Base-by-base conservation (phyloP, 2,797 vertebrate genomes). In the Jordanella pulchra region DNA sequence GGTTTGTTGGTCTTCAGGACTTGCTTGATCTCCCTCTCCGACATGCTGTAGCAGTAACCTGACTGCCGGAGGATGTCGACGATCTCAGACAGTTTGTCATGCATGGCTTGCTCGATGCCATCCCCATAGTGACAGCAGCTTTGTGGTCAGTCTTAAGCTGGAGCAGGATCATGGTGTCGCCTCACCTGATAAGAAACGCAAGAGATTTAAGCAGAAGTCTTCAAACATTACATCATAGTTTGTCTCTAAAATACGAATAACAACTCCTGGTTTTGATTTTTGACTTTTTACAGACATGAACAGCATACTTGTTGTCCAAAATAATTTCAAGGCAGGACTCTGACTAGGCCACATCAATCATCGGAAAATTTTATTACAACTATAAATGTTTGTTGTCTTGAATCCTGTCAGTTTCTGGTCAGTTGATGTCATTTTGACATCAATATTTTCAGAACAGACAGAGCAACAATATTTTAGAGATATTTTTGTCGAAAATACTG, bases 31-130 rank as follows among this genome's bases (percentile, higher is more conserved):
- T 97, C 96, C 76, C 96, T 93, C 90, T 98, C 97, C 0, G 96
- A 96, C 97, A 98, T 98, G 65, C 97, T 97, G 64, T 97, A 98
- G 12, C 97, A 95, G 85, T 97, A 96, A 32, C 97, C 97, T 0
- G 97, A 98, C 90, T 97, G 96, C 11, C 97, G 95, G 79, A 98
- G 95, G 77, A 98, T 95, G 78, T 97, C 95, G 64, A 98, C 96
- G 11, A 96, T 98, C 89, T 98, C 97, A 0, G 97, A 95, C 42
- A 98, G 94, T 80, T 97, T 98, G 93, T 98, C 97, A 98, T 97
- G 75, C 97, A 97, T 67, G 97, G 94, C 82, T 98, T 97, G 1
- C 94, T 97, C 85, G 93, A 91, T 0, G 95, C 95, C 7, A 95
- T 95, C 82, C 97, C 97, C 96, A 98, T 98, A 0, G 56, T 23